Percentiles rank a stretch among this genome's conserved stretches.
phyloP scores from a whole-genome alignment of 2,113 vertebrate genomes.

The Coturnix japonica region DNA sequence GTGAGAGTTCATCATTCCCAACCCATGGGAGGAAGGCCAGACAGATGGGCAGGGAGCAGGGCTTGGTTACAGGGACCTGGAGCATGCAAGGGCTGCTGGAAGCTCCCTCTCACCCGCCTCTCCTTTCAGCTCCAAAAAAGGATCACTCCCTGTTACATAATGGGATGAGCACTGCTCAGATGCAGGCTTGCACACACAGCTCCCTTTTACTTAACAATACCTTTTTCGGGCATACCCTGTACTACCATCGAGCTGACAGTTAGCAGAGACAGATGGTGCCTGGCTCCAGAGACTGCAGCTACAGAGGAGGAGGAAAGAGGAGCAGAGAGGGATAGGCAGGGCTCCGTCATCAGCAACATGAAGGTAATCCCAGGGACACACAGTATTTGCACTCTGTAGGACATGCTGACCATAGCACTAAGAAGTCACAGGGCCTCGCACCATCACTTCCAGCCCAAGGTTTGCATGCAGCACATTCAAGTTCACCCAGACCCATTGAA shows the following conservation, averaged over 20 bases:
- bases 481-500: neutral
- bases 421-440: neutral
- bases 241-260: conserved; percentile 31
- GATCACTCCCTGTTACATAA: conserved; percentile 75
- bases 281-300: conserved; percentile 48
- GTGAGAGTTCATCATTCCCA: neutral
- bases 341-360: neutral
- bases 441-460: neutral
- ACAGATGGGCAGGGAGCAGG: neutral
- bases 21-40: neutral
- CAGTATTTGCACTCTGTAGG: neutral
- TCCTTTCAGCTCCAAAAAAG: conserved; percentile 63
- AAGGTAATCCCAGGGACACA: neutral
- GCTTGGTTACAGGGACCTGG: conserved; percentile 45
- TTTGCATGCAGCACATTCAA: neutral
- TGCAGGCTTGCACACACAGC: neutral
- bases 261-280: conserved; percentile 57
- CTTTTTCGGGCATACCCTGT: conserved; percentile 82
- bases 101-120: conserved; percentile 9
- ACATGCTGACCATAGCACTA: neutral
- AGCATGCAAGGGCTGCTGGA: conserved; percentile 2
- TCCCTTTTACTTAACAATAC: conserved; percentile 77
- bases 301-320: neutral
- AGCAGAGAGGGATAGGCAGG: neutral
- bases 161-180: conserved; percentile 11